Percentiles rank a stretch among this genome's conserved stretches.
phyloP scores from a whole-genome alignment of 1,140 invertebrate genomes.

The Ceratina japonica region DNA sequence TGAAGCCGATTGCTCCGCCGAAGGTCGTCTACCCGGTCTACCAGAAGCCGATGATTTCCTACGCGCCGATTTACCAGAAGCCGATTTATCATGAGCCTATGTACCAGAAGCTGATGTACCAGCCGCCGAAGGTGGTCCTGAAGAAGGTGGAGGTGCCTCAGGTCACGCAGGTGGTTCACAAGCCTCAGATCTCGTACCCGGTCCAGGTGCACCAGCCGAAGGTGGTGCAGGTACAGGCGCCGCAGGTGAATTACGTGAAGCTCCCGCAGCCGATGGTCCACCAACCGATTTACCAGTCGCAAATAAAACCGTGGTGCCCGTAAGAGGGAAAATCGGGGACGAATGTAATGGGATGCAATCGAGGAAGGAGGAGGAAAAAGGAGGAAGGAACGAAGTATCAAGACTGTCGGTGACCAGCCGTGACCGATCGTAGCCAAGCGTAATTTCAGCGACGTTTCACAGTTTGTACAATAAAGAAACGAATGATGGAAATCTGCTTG shows the following conservation, averaged over 20 bases:
- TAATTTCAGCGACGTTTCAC: constrained; percentile 15
- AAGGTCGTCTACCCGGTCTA: constrained; percentile 40
- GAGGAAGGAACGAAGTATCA: too few relatives aligned
- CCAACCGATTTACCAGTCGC: constrained; percentile 32
- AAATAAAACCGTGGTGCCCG: constrained; percentile 46
- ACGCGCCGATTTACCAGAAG: constrained; percentile 63
- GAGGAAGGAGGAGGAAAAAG: too few relatives aligned
- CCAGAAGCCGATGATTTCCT: constrained; percentile 62
- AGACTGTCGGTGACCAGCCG: not conserved
- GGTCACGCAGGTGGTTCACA: constrained; percentile 39
- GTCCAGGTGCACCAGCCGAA: constrained; percentile 54
- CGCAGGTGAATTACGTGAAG: constrained; percentile 65
- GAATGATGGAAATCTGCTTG: constrained; percentile 26
- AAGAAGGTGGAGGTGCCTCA: constrained; percentile 47
- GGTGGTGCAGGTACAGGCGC: constrained; percentile 50
- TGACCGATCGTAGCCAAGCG: constrained; percentile 12
- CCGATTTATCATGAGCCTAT: constrained; percentile 49
- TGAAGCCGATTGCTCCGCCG: constrained; percentile 44
- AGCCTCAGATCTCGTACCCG: constrained; percentile 45
- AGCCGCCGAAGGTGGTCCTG: constrained; percentile 37
- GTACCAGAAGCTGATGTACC: constrained; percentile 56
- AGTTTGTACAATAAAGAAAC: constrained; percentile 37
- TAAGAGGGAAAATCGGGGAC: not conserved
- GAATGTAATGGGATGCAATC: too few relatives aligned
- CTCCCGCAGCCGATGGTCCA: constrained; percentile 51